A percentile compares a stretch with the other conserved stretches of the same genome.
Evolutionary conservation across 2,113 vertebrate genomes (phyloP).

Genomic region (Zosterops borbonicus): DNA sequence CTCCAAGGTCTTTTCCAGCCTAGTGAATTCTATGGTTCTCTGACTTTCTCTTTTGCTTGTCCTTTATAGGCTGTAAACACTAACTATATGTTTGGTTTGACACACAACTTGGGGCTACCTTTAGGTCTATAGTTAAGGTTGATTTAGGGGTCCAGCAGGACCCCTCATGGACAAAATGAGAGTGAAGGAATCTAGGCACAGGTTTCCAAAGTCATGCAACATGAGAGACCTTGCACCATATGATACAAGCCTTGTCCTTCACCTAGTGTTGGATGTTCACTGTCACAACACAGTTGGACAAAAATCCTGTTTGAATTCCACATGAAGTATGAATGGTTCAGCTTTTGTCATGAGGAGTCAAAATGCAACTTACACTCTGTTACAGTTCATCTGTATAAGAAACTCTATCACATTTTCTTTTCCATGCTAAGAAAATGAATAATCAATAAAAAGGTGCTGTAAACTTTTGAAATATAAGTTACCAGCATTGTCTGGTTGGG

Average conservation of each 20-base stretch:
- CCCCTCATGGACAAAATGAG: not conserved
- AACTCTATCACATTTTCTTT: not conserved
- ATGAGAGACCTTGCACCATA: not conserved
- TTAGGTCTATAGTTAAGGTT: not conserved
- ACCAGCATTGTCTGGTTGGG: not conserved
- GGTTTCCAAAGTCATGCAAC: not conserved
- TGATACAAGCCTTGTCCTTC: not conserved
- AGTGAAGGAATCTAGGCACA: not conserved
- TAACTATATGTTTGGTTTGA: not conserved
- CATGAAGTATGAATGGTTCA: not conserved
- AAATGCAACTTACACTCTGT: not conserved
- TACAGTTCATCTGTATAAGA: not conserved
- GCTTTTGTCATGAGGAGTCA: not conserved
- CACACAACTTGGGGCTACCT: rapidly evolving
- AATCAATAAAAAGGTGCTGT: not conserved
- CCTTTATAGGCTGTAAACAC: not conserved
- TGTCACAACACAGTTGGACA: not conserved
- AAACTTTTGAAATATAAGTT: not conserved
- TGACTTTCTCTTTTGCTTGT: not conserved
- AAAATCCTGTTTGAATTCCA: not conserved
- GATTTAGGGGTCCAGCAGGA: not conserved
- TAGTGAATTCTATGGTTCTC: not conserved
- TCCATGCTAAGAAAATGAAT: not conserved
- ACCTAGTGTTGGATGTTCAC: rapidly evolving
- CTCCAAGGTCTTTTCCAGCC: not conserved